Conservation (phyloP, 92 coral and sea anemone species). For the Siderastrea radians region DNA sequence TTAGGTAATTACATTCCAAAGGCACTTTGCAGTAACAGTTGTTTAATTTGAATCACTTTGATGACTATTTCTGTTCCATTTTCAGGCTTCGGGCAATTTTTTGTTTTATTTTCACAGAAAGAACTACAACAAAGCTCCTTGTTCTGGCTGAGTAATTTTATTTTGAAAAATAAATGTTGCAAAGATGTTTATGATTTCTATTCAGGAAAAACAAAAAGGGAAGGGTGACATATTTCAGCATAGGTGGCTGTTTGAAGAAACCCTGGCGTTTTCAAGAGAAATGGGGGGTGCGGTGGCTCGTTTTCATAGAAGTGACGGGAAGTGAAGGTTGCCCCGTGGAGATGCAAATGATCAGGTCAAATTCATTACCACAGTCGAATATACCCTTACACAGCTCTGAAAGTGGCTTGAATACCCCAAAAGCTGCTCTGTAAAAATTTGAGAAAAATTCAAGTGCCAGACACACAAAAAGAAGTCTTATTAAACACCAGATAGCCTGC, state of each 20-base stretch:
- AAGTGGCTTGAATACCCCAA: conserved; percentile 39
- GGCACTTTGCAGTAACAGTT: conserved; percentile 59
- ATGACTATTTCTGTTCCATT: conserved; percentile 58
- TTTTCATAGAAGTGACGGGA: too few relatives aligned
- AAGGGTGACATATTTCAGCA: too few relatives aligned
- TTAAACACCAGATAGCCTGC: too few relatives aligned
- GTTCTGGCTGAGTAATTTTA: conserved; percentile 58
- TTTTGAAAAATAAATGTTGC: conserved; percentile 44
- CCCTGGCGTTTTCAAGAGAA: too few relatives aligned
- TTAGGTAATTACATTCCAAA: conserved; percentile 56
- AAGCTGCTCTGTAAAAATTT: not conserved
- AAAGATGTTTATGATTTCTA: conserved; percentile 37
- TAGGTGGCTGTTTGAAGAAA: too few relatives aligned
- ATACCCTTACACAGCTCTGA: conserved; percentile 7
- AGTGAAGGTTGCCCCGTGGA: conserved; percentile 10
- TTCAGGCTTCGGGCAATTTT: conserved; percentile 58
- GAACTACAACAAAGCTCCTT: conserved; percentile 67
- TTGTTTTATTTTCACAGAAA: not conserved
- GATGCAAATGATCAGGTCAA: conserved; percentile 19
- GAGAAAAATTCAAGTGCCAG: not conserved
- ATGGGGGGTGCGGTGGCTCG: too few relatives aligned
- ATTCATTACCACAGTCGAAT: conserved; percentile 20
- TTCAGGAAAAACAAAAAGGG: not conserved
- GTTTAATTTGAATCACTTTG: conserved; percentile 59
- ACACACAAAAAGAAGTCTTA: too few relatives aligned